Percentiles rank a stretch among this genome's conserved stretches.
Evolutionary conservation across 2,888 invertebrate genomes (phyloP).

Genomic region (Agrochola lychnidis): DNA sequence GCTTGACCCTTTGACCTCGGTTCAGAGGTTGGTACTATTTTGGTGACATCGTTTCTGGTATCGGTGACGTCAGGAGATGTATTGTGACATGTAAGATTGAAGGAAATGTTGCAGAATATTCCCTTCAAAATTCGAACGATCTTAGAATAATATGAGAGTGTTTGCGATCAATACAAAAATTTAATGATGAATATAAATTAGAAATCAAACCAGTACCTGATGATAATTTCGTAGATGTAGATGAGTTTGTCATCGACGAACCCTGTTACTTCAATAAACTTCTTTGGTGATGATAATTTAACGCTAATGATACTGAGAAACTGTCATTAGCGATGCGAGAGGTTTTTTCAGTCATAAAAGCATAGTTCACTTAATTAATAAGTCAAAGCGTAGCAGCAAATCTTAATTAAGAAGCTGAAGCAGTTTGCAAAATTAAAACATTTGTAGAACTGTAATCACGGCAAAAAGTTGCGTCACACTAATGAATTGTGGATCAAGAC

Average conservation of each 20-base stretch:
- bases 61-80: constrained; percentile 24
- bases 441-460: constrained; percentile 27
- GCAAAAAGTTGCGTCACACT: constrained; percentile 2
- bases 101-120: neutral
- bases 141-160: neutral
- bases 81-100: neutral
- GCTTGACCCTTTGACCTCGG: constrained; percentile 45
- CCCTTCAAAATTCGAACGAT: neutral
- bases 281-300: neutral
- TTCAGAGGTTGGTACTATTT: constrained; percentile 34
- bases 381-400: constrained; percentile 13
- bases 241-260: neutral
- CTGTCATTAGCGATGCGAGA: neutral
- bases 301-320: neutral
- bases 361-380: constrained; percentile 20
- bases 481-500: neutral
- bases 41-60: constrained; percentile 26
- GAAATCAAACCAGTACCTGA: neutral
- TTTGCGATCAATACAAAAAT: neutral
- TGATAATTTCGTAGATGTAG: neutral
- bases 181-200: neutral
- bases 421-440: constrained; percentile 1
- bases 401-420: constrained; percentile 24
- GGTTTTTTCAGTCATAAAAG: neutral
- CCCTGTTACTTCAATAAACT: neutral